Conservation (phyloP, 1,140 invertebrate genomes). For the Caenorhabditis tropicalis region DNA sequence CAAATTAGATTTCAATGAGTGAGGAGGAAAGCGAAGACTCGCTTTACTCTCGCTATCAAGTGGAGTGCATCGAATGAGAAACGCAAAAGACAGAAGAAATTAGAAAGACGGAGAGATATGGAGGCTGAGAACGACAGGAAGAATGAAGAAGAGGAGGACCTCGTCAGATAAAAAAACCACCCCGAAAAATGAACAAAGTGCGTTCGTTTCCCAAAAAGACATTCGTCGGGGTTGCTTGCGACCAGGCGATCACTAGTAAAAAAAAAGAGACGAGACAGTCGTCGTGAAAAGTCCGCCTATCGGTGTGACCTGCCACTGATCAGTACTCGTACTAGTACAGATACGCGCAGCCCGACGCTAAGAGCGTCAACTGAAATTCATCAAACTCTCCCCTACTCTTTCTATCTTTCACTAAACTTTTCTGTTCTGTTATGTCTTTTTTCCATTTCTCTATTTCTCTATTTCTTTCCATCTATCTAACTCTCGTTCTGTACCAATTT, state of each 20-base stretch:
- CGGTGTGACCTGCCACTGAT: background rate
- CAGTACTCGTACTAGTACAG: background rate
- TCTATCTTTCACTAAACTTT: too few relatives aligned
- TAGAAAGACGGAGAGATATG: background rate
- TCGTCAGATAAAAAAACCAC: background rate
- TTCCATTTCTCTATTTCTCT: background rate
- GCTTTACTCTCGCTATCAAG: constrained; percentile 18
- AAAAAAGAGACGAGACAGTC: background rate
- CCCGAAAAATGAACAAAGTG: constrained; percentile 5
- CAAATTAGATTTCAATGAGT: constrained; percentile 23
- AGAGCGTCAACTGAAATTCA: background rate
- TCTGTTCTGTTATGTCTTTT: too few relatives aligned
- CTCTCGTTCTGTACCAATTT: constrained; percentile 19
- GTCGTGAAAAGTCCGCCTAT: background rate
- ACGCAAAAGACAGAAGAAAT: background rate
- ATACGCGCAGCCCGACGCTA: background rate
- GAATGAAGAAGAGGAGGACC: background rate
- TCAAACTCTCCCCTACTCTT: too few relatives aligned
- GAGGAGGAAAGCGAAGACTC: background rate
- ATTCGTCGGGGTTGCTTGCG: background rate
- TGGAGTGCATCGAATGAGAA: background rate
- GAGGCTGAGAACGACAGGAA: constrained; percentile 15
- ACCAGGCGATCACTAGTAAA: constrained; percentile 8
- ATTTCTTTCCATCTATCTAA: background rate
- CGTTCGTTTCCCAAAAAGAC: background rate